Conservation (phyloP, 2,888 invertebrate species). For the Drosophila picticornis region DNA sequence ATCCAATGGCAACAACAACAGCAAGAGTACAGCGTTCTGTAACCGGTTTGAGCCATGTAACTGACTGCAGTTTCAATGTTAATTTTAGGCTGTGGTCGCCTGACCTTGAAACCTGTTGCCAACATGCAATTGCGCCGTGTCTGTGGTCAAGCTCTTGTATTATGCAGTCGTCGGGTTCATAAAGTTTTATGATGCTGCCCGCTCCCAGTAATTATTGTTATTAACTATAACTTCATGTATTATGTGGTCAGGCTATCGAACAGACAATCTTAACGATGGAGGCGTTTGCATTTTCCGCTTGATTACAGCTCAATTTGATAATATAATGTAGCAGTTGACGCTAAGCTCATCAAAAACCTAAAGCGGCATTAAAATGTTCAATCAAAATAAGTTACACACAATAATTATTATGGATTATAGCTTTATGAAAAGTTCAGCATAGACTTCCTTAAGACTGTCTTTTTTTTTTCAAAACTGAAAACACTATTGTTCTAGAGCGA, state of each 20-base stretch:
- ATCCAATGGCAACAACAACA: neutral
- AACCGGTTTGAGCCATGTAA: constrained; percentile 58
- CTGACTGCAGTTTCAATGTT: constrained; percentile 52
- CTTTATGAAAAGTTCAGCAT: neutral
- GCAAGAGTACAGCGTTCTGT: constrained; percentile 11
- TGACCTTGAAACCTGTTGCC: constrained; percentile 60
- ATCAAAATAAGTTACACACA: neutral
- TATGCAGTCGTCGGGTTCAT: constrained; percentile 53
- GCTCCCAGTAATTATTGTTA: constrained; percentile 52
- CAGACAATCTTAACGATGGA: constrained; percentile 22
- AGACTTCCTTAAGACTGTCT: neutral
- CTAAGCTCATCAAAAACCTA: constrained; percentile 7
- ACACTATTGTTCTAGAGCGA: too few species aligned
- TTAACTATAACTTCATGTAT: constrained; percentile 41
- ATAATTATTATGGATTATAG: neutral
- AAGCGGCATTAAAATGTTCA: constrained; percentile 5
- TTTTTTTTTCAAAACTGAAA: neutral
- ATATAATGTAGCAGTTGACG: neutral
- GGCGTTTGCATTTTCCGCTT: constrained; percentile 29
- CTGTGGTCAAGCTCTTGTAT: constrained; percentile 48
- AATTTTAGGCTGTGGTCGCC: constrained; percentile 45
- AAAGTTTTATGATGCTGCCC: constrained; percentile 57
- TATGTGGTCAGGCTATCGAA: constrained; percentile 21
- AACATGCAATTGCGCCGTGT: constrained; percentile 33
- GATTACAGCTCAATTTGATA: constrained; percentile 3